Conservation (phyloP, 2,888 invertebrate species). For the Miltochrista miniata region DNA sequence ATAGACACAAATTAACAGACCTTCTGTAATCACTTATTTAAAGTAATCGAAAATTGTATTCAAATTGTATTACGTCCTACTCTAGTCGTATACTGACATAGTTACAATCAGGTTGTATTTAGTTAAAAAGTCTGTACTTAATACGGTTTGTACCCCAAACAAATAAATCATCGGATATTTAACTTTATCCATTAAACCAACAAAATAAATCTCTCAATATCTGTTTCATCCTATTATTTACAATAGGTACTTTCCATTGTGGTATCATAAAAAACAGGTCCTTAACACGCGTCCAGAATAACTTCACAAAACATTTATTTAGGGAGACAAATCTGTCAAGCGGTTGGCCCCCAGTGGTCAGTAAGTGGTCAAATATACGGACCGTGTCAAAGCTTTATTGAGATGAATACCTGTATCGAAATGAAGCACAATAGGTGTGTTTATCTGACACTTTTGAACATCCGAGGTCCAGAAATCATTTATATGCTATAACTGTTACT, state of each 20-base stretch:
- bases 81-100: too few species aligned
- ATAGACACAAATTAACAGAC: conserved; percentile 32
- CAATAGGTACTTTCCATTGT: conserved; percentile 45
- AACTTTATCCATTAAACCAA: conserved; percentile 40
- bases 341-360: conserved; percentile 57
- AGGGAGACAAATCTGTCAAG: conserved; percentile 73
- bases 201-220: conserved; percentile 51
- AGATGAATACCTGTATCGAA: conserved; percentile 64
- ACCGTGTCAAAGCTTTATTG: conserved; percentile 73
- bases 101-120: not conserved
- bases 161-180: conserved; percentile 39
- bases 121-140: not conserved
- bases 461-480: conserved; percentile 74
- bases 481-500: conserved; percentile 56
- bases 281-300: conserved; percentile 62
- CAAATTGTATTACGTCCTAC: not conserved
- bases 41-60: conserved; percentile 3
- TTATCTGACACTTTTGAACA: conserved; percentile 68
- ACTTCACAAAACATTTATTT: conserved; percentile 56
- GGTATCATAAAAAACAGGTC: conserved; percentile 64
- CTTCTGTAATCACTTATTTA: conserved; percentile 35
- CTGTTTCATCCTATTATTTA: conserved; percentile 56
- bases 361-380: conserved; percentile 72
- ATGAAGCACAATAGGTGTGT: conserved; percentile 59
- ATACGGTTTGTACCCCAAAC: conserved; percentile 15